Base-by-base conservation (phyloP, 2,888 invertebrate genomes). In the Notocelia uddmanniana region DNA sequence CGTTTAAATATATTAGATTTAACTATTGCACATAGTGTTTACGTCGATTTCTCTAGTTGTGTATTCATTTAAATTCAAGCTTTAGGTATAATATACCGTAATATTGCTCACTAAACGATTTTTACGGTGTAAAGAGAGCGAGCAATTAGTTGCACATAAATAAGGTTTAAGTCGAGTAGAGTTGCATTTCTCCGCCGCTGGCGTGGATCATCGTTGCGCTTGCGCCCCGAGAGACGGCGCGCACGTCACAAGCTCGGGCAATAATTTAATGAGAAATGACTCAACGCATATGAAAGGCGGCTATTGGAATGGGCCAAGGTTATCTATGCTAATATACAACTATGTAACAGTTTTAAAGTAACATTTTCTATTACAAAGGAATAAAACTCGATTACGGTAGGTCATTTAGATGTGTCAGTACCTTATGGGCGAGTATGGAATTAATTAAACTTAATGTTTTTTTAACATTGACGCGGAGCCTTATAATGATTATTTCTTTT, bases 241-340 rank as follows among this genome's bases (percentile, higher is more conserved):
- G 10, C n/a, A n/a, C 41, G 23, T 21, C 37, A 19, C 59, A 15
- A 3, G 37, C 57, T 15, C 21, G 23, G 34, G 67, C 67, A 71
- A 66, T 59, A 50, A 66, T 71, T 67, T 59, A 66, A 70, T 70
- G 70, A 71, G 71, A 21, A 60, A 66, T 67, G 71, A 71, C 71
- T 71, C 67, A 71, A 71, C 71, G 66, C 71, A 48, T 54, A 71
- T 67, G 71, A 71, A 71, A 71, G 67, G 66, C 54, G 67, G 71
- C 67, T 71, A 62, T 67, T 23, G 66, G 67, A 71, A 67, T 67
- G 67, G 71, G 67, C 71, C 71, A 71, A 71, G 71, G 71, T 60
- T 67, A 71, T 71, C 41, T 54, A 67, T 59, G 54, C 71, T 60
- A 71, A 71, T 67, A n/a, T n/a, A n/a, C n/a, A 67, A 67, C 67